Base-by-base conservation (phyloP, 2,888 invertebrate species). In the Dexiosoma caninum region DNA sequence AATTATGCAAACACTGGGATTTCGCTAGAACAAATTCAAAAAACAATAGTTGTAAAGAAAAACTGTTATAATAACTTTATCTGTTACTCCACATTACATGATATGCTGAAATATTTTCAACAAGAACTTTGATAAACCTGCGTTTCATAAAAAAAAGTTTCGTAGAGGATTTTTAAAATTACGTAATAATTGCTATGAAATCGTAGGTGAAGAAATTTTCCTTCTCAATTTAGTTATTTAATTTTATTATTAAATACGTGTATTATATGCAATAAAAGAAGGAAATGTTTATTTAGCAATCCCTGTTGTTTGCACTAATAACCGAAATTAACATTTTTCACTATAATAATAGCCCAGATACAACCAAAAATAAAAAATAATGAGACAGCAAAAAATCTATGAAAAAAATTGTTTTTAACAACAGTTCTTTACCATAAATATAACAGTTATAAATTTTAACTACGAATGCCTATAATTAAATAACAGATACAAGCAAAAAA, bases 371-470 rank as follows among this genome's bases (percentile, higher is more conserved):
- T 55, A 51, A 46, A 30, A 74, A 51, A 16, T 21, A 59, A 66
- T n/a, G n/a, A n/a, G n/a, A 51, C 46, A 66, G 32, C 53, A 72
- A 62, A 35, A 2, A 40, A 35, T 19, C 57, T 76, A 23, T 19
- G 57, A 40, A 14, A 62, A 35, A 16, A 42, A 14, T 32, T 42
- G 7, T 62, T 3, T 53, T 42, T 16, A 59, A 49, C 23, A 59
- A 35, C 42, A 37, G 6, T 30, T 40, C 14, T 46, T 35, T 27
- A 14, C n/a, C 32, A 23, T 8, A 53, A 57, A 76, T 66, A 71
- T 59, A 80, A 70, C 71, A 66, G 64, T 71, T 71, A 55, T 14
- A 75, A 76, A 40, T 53, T 66, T 53, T 59, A 74, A 64, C 59
- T 53, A 49, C 16, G 12, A 62, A 62, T 14, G 60, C 32, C 40